phyloP scores from a whole-genome alignment of 2,113 vertebrate species.

The Toxotes jaculatrix region DNA sequence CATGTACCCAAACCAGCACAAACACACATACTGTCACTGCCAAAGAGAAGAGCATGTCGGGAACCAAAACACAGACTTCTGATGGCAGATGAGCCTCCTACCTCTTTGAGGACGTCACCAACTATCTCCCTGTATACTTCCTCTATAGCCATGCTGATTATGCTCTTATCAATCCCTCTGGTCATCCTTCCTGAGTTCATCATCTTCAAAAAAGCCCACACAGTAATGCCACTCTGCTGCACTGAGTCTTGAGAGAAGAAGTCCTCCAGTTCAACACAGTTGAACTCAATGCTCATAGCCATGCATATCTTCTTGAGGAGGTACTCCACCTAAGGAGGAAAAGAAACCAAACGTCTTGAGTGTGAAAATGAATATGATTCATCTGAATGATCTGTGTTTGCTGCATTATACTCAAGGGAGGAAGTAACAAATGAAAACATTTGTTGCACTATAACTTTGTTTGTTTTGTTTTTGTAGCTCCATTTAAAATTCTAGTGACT shows the following conservation, averaged over 20 bases:
- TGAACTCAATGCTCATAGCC: constrained; percentile 91
- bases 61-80: background rate
- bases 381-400: background rate
- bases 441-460: background rate
- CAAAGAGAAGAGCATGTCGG: background rate
- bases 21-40: constrained; percentile 21
- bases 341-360: background rate
- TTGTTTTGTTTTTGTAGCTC: background rate
- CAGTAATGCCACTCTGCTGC: constrained; percentile 86
- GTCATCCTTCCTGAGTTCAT: constrained; percentile 91
- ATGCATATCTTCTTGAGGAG: constrained; percentile 93
- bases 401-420: background rate
- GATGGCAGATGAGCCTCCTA: constrained; percentile 46
- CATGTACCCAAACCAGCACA: constrained; percentile 16
- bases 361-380: background rate
- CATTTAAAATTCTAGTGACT: background rate
- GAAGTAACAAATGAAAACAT: background rate
- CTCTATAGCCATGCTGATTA: constrained; percentile 92
- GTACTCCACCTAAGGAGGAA: constrained; percentile 90
- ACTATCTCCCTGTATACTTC: constrained; percentile 96
- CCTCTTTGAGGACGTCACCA: constrained; percentile 95
- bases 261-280: constrained; percentile 90
- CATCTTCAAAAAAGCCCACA: constrained; percentile 94
- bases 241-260: constrained; percentile 88
- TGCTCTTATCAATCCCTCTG: constrained; percentile 86